A percentile compares a stretch with the other conserved stretches of the same genome.
These are phyloP conservation scores for Oxygymnocypris stewartii DNA, from an alignment of 2,113 vertebrate species.

Conservation along the genomic window DNA sequence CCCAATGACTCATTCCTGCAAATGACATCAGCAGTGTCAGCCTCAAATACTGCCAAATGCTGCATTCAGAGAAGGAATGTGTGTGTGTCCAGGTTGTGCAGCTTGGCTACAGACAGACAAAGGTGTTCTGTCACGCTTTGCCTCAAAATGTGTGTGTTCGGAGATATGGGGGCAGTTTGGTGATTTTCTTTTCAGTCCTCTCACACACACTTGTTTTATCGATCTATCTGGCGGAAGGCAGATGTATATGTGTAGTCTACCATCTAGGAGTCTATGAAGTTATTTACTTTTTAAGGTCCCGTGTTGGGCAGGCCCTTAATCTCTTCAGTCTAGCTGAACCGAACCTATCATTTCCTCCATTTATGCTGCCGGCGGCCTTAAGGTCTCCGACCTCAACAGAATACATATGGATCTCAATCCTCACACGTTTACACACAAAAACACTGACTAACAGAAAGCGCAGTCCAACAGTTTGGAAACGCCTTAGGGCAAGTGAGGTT, in stretches of 20 bases:
- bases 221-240: constrained; percentile 50
- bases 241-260: constrained; percentile 21
- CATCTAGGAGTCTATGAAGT: constrained; percentile 35
- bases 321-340: constrained; percentile 35
- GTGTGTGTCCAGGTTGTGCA: constrained; percentile 49
- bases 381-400: not conserved
- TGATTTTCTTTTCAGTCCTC: not conserved
- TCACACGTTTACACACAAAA: not conserved
- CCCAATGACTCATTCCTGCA: constrained; percentile 69
- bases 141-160: constrained; percentile 40
- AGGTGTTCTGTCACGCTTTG: constrained; percentile 48
- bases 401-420: not conserved
- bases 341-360: constrained; percentile 37
- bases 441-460: not conserved
- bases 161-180: constrained; percentile 46
- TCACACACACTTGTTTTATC: constrained; percentile 15
- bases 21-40: constrained; percentile 67
- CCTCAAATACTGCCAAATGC: constrained; percentile 56
- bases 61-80: constrained; percentile 63
- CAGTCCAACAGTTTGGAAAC: not conserved
- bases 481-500: not conserved
- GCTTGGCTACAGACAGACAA: constrained; percentile 54
- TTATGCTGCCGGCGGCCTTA: not conserved
- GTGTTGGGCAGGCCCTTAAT: constrained; percentile 18
- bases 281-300: not conserved